Percentiles rank a stretch among this genome's conserved stretches.
These are phyloP conservation scores for Microdon myrmicae DNA, from an alignment of 2,888 invertebrate species.

Conservation along the genomic window DNA sequence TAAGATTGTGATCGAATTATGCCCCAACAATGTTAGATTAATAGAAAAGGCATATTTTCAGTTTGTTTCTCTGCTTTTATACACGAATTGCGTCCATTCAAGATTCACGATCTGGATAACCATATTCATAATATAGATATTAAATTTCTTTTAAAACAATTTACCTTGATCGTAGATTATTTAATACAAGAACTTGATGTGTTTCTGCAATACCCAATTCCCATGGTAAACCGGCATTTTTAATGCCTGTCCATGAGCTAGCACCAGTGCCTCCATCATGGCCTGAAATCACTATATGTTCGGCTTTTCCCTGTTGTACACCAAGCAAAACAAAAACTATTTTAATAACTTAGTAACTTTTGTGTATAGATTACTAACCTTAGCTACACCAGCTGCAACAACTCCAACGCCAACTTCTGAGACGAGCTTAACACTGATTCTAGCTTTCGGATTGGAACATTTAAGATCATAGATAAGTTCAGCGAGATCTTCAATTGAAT, in stretches of 20 bases:
- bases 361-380: conserved; percentile 73
- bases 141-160: conserved; percentile 57
- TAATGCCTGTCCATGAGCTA: conserved; percentile 99
- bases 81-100: conserved; percentile 43
- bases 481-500: conserved; percentile 98
- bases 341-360: too few species aligned
- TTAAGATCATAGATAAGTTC: conserved; percentile 98
- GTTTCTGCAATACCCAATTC: conserved; percentile 98
- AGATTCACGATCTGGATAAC: conserved; percentile 64
- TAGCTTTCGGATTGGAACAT: conserved; percentile 93
- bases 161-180: conserved; percentile 84
- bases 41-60: conserved; percentile 32
- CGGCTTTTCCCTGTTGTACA: conserved; percentile 85
- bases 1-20: conserved; percentile 53
- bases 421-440: conserved; percentile 97
- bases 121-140: conserved; percentile 62
- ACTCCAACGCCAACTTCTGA: conserved; percentile 99
- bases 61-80: conserved; percentile 38
- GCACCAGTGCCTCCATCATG: conserved; percentile 99
- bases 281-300: conserved; percentile 98
- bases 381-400: conserved; percentile 98
- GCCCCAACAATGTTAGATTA: conserved; percentile 34
- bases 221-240: conserved; percentile 98
- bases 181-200: conserved; percentile 94
- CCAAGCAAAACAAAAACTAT: conserved; percentile 2